Evolutionary conservation across 2,888 invertebrate species (phyloP).

Genomic region (Scotopteryx bipunctaria): DNA sequence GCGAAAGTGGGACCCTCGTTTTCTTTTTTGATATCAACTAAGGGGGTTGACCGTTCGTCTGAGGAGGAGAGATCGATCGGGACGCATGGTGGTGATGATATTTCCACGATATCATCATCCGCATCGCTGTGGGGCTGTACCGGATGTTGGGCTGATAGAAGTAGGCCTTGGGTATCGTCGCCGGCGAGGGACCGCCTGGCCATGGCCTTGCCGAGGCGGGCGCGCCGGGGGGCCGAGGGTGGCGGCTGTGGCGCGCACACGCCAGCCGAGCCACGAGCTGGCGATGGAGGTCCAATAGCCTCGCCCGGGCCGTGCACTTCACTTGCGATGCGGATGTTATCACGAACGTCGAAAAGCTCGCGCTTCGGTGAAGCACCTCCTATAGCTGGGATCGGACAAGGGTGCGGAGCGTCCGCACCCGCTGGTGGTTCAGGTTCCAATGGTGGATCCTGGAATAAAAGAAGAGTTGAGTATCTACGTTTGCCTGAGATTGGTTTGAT

Average conservation of each 20-base stretch:
- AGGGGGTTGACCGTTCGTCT: constrained; percentile 72
- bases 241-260: constrained; percentile 85
- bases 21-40: constrained; percentile 77
- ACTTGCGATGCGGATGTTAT: constrained; percentile 63
- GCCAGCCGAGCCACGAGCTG: constrained; percentile 87
- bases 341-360: constrained; percentile 70
- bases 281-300: constrained; percentile 85
- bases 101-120: constrained; percentile 78
- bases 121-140: constrained; percentile 70
- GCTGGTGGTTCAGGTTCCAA: constrained; percentile 67
- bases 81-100: constrained; percentile 71
- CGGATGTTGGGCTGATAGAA: constrained; percentile 63
- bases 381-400: constrained; percentile 68
- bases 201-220: constrained; percentile 85
- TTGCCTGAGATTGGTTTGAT: background rate
- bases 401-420: constrained; percentile 69
- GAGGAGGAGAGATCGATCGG: constrained; percentile 79
- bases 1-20: constrained; percentile 72
- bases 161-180: constrained; percentile 78
- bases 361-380: constrained; percentile 77
- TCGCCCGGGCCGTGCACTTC: constrained; percentile 65
- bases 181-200: constrained; percentile 84
- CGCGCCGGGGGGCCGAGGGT: constrained; percentile 70
- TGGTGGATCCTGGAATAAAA: constrained; percentile 67
- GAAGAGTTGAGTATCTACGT: background rate